Conservation (phyloP, 2,113 vertebrate genomes). For the Leuciscus idus region DNA sequence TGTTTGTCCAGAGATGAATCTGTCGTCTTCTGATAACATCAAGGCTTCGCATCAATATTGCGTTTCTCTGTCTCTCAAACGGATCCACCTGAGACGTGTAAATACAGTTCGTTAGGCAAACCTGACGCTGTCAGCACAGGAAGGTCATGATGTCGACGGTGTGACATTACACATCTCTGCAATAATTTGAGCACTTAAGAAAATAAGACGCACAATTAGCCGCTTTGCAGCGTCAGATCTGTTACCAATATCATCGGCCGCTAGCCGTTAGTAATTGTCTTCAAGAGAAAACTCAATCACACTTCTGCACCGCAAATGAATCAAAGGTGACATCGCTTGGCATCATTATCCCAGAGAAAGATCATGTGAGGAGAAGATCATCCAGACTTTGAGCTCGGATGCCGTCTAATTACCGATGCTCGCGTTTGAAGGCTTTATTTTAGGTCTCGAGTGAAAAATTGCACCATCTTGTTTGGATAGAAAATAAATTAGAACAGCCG, state of each 20-base stretch:
- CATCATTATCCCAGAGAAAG: conserved; percentile 9
- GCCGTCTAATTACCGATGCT: background rate
- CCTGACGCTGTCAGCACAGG: conserved; percentile 17
- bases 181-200: conserved; percentile 44
- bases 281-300: conserved; percentile 26
- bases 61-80: conserved; percentile 8
- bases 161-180: conserved; percentile 39
- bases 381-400: background rate
- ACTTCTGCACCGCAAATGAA: background rate
- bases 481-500: background rate
- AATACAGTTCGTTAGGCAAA: conserved; percentile 31
- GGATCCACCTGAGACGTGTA: conserved; percentile 19
- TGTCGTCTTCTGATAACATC: conserved; percentile 6
- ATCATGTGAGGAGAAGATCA: background rate
- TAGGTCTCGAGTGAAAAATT: background rate
- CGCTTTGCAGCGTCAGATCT: conserved; percentile 3
- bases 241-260: conserved; percentile 27
- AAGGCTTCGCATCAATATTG: conserved; percentile 18
- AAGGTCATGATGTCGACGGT: conserved; percentile 31
- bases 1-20: conserved; percentile 6
- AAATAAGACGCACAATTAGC: conserved; percentile 47
- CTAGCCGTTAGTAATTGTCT: conserved; percentile 8
- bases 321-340: background rate
- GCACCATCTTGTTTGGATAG: background rate
- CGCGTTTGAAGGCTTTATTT: background rate